phyloP scores from a whole-genome alignment of 1,140 invertebrate genomes.

The Drosophila seguyi region DNA sequence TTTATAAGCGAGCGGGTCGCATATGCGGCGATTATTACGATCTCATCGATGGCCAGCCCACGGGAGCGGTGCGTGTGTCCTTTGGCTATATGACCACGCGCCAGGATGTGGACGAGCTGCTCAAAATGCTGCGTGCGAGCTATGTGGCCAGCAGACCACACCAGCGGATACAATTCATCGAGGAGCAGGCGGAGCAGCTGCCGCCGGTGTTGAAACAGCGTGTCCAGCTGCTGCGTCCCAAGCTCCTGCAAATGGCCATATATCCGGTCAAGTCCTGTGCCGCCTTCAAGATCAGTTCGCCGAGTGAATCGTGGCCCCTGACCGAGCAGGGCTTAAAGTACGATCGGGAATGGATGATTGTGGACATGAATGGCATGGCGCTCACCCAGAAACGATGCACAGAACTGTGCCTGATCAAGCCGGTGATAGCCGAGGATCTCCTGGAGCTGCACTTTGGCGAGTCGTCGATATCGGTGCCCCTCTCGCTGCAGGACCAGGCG shows the following conservation, averaged over 20 bases:
- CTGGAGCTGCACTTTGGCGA: slow-evolving; percentile 88
- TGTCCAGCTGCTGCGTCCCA: slow-evolving; percentile 46
- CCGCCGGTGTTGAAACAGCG: slow-evolving; percentile 58
- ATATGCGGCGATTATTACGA: slow-evolving; percentile 96
- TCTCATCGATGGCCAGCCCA: slow-evolving; percentile 94
- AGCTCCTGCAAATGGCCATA: slow-evolving; percentile 90
- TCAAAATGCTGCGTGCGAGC: slow-evolving; percentile 91
- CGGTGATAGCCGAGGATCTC: slow-evolving; percentile 87
- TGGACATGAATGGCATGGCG: slow-evolving; percentile 91
- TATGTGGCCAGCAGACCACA: slow-evolving; percentile 49
- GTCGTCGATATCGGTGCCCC: slow-evolving; percentile 39
- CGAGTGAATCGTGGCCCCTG: slow-evolving; percentile 88
- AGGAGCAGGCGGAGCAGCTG: slow-evolving; percentile 42
- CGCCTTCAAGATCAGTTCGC: slow-evolving; percentile 88
- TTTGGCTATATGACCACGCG: slow-evolving; percentile 96
- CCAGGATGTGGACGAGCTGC: slow-evolving; percentile 90
- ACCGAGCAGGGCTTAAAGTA: slow-evolving; percentile 91
- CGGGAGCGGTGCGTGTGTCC: slow-evolving; percentile 95
- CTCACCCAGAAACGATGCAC: slow-evolving; percentile 95
- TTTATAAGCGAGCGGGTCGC: slow-evolving; percentile 93
- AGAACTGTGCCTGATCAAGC: slow-evolving; percentile 92
- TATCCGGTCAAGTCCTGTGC: slow-evolving; percentile 98
- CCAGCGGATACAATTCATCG: slow-evolving; percentile 59
- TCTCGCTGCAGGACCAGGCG: slow-evolving; percentile 39
- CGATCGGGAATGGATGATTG: slow-evolving; percentile 97